A percentile compares a stretch with the other conserved stretches of the same genome.
These are phyloP conservation scores for Eugnorisma glareosa DNA, from an alignment of 2,888 invertebrate species.

Conservation along the genomic window DNA sequence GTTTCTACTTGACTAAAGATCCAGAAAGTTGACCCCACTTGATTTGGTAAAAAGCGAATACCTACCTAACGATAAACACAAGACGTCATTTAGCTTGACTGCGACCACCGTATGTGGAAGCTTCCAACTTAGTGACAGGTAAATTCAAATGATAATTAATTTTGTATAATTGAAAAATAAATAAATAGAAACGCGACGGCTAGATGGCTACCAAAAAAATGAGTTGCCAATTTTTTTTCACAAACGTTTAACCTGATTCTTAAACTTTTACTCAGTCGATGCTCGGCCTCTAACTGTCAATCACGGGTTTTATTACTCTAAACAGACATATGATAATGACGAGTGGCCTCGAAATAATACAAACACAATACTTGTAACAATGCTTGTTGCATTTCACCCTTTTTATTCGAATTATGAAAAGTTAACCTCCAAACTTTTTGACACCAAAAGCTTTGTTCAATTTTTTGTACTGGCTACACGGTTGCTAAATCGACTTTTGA, in stretches of 20 bases:
- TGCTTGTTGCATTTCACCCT: constrained; percentile 59
- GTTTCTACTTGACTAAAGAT: constrained; percentile 4
- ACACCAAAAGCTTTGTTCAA: constrained; percentile 14
- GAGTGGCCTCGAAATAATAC: constrained; percentile 71
- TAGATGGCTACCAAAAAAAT: constrained; percentile 46
- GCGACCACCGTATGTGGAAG: background rate
- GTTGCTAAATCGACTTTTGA: constrained; percentile 29
- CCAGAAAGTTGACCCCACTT: background rate
- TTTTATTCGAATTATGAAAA: constrained; percentile 53
- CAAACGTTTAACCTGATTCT: constrained; percentile 71
- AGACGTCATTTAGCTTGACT: background rate
- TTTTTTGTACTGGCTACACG: constrained; percentile 8
- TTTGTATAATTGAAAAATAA: constrained; percentile 26
- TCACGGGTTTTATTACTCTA: constrained; percentile 76
- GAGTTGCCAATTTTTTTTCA: constrained; percentile 67
- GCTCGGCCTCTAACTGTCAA: constrained; percentile 77
- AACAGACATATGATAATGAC: constrained; percentile 74
- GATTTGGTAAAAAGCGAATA: no score
- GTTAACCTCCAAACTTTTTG: constrained; percentile 44
- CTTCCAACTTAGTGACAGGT: background rate
- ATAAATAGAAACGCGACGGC: constrained; percentile 4
- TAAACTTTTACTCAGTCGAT: constrained; percentile 73
- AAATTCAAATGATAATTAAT: constrained; percentile 10
- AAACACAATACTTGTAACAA: constrained; percentile 63
- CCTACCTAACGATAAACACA: background rate